Base-by-base conservation (phyloP, 1,140 invertebrate species). In the Atta texana region DNA sequence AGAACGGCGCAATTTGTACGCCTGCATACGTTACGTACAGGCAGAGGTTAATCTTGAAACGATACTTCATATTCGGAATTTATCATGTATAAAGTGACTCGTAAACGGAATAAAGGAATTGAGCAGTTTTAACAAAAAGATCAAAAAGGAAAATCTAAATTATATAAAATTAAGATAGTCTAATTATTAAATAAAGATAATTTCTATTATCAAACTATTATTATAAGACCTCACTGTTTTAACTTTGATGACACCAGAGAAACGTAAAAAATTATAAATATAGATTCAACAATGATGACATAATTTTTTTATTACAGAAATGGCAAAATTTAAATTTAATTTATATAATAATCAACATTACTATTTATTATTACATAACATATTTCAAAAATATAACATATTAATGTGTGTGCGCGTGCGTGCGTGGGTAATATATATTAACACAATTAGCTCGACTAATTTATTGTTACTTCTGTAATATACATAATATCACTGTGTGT, bases 1-100 rank as follows among this genome's bases (percentile, higher is more conserved):
- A 57, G 80, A 82, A 82, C 69, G 44, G 18, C 39, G 24, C 66
- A 69, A 69, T 69, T 69, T 84, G 55, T 63, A 75, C 57, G 24
- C 39, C 14, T 31, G 44, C 49, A 84, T 61, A 75, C 80, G 39
- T 34, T 55, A 16, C 14, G 49, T 55, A 61, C 16, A 1, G 12
- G 69, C n/a, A 57, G 31, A 18, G n/a, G 24, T 74, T 84, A 84
- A 84, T 74, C 39, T 44, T 18, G 21, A 39, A 71, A 66, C 21
- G 68, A 74, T 74, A 74, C 55, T 75, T 49, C 14, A 39, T 75
- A 31, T 51, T 61, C 10, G 28, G 7, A 44, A 82, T 16, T 49
- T 74, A 5, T 75, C 55, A 74, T 31, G 55, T 24, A 24, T 28
- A 34, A 7, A 49, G 39, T 4, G 24, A 55, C 28, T 63, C 49